Base-by-base conservation (phyloP, 2,888 invertebrate species). In the Spisula solida region DNA sequence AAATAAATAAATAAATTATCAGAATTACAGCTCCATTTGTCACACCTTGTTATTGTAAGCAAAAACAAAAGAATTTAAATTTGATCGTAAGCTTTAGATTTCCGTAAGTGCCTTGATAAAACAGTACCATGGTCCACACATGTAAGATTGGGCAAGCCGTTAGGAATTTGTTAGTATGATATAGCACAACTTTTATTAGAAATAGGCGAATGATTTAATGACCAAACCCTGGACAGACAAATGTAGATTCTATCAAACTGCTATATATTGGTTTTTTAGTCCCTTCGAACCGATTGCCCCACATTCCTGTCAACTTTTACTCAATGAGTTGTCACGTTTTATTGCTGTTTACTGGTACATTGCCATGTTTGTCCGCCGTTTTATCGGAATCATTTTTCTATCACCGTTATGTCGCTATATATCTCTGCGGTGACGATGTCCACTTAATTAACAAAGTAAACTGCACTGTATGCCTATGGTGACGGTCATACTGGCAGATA, bases 321-420 rank as follows among this genome's bases (percentile, higher is more conserved):
- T 66, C 10, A 66, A 66, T 25, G n/a, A 10, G 6, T 8, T 0
- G 25, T 25, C 25, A n/a, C n/a, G 4, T 25, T 66, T 66, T 66
- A 66, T 66, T 25, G 25, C 10, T 25, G 60, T 25, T 12, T 25
- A n/a, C 60, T 25, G 25, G 60, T 66, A 66, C 60, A 10, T 66
- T 10, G 25, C 60, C n/a, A 66, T 66, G 10, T 25, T 41, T 25
- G 10, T 25, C 60, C n/a, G n/a, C 8, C 6, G 60, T 66, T 66
- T 66, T 66, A 66, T 66, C n/a, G 25, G 60, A 66, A 66, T 25
- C 60, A 25, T 66, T 66, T n/a, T 60, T 66, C 60, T 66, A 6
- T 66, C 25, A 66, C 25, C n/a, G 6, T 66, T 25, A 25, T 8
- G n/a, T 66, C 25, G n/a, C 60, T 2, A 66, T 66, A 10, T 41